Base-by-base conservation (phyloP, 1,140 invertebrate genomes). In the Charaxes varanes region DNA sequence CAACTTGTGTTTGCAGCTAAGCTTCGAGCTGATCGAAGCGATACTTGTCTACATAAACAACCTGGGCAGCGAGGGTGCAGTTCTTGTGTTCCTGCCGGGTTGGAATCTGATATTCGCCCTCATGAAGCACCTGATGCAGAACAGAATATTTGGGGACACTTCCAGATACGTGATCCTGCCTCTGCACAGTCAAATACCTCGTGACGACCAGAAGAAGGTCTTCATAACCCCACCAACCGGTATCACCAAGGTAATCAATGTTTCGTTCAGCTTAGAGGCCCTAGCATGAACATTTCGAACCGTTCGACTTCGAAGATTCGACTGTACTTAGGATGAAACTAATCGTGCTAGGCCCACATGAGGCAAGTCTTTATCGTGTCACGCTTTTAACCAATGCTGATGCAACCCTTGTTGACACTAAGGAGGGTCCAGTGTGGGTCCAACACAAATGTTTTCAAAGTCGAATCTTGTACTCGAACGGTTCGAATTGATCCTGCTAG, bases 81-180 rank as follows among this genome's bases (percentile, higher is more conserved):
- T 98, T 3, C 77, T 99, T 0, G 86, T 98, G 1, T 99, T 99
- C 73, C 80, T 99, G 0, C 96, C 96, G 4, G 97, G 97, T 0
- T 97, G 95, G 95, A 97, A 95, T 78, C 71, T 97, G 0, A 98
- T 98, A 42, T 97, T 97, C 80, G 91, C 94, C 0, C 76, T 98
- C 3, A 92, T 97, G 90, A 93, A 93, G 70, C 91, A 94, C 66
- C 83, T 98, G 4, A 90, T 91, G 51, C 88, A 90, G 45, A 90
- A 92, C 82, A 89, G 91, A 0, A 49, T 90, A 6, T 97, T 95
- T 79, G 94, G 92, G 1, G 86, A 90, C 8, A 45, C 63, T 0
- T 44, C 56, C 0, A 63, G 85, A 6, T 96, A 92, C 60, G 63
- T 87, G 2, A 91, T 97, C 21, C 84, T 97, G 36, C 95, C 95